These are phyloP conservation scores for Reinhardtius hippoglossoides DNA, from an alignment of 2,113 vertebrate genomes.

Conservation along the genomic window DNA sequence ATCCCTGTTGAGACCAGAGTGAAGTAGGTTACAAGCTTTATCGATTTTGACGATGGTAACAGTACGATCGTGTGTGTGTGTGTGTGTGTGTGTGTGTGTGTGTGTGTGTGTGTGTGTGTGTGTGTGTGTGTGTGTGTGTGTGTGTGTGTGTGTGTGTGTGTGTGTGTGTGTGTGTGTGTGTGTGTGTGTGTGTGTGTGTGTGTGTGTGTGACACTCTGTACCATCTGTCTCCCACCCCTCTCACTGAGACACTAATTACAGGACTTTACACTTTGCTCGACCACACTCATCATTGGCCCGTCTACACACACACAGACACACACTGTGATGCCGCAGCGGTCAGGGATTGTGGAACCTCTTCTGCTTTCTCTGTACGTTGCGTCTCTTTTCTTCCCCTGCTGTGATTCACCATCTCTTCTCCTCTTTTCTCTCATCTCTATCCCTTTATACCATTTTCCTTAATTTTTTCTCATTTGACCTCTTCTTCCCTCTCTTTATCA, in stretches of 20 bases:
- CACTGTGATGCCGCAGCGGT: slow-evolving; percentile 6
- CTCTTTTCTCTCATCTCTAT: background rate
- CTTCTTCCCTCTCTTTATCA: slow-evolving; percentile 12
- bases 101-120: slow-evolving; percentile 27
- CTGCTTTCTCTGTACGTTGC: slow-evolving; percentile 16
- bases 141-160: slow-evolving; percentile 12
- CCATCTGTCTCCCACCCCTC: slow-evolving; percentile 78
- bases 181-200: slow-evolving; percentile 25
- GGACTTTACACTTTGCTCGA: slow-evolving; percentile 77
- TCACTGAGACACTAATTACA: slow-evolving; percentile 80
- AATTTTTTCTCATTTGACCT: slow-evolving; percentile 10
- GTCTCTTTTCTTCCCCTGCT: background rate
- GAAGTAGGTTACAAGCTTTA: slow-evolving; percentile 79
- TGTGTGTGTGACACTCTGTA: slow-evolving; percentile 43
- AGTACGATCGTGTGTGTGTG: slow-evolving; percentile 33
- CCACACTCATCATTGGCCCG: slow-evolving; percentile 63
- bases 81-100: slow-evolving; percentile 24
- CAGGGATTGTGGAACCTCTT: slow-evolving; percentile 42
- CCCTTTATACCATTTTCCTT: background rate
- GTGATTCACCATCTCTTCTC: background rate
- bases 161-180: slow-evolving; percentile 30
- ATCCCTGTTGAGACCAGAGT: slow-evolving; percentile 66
- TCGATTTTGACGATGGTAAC: slow-evolving; percentile 69
- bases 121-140: slow-evolving; percentile 23
- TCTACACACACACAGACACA: slow-evolving; percentile 25